phyloP scores from a whole-genome alignment of 2,888 invertebrate species.

The Luffia ferchaultella region DNA sequence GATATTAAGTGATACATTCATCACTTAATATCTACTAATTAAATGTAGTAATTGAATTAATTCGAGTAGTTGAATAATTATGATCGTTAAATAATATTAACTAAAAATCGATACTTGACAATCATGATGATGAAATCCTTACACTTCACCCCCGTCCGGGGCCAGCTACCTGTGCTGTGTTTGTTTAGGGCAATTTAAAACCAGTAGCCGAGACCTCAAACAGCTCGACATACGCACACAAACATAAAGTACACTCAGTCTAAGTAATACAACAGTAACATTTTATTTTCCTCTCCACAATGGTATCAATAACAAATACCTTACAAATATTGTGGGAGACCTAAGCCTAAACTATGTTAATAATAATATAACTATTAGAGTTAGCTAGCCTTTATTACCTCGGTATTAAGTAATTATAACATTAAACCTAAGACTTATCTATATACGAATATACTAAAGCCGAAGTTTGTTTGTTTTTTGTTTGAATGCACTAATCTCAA shows the following conservation, averaged over 20 bases:
- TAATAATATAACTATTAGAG: too few relatives aligned
- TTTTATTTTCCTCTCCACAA: background rate
- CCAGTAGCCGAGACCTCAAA: constrained; percentile 55
- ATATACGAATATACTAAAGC: too few relatives aligned
- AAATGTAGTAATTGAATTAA: background rate
- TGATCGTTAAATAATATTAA: background rate
- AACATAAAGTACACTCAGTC: constrained; percentile 29
- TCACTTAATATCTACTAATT: background rate
- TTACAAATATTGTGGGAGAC: background rate
- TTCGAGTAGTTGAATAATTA: background rate
- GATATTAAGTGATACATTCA: background rate
- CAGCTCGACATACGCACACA: constrained; percentile 16
- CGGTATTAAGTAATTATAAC: too few relatives aligned
- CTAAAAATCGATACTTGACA: background rate
- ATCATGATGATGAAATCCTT: too few relatives aligned
- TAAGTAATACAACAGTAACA: constrained; percentile 19
- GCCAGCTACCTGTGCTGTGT: constrained; percentile 43
- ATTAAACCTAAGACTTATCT: too few relatives aligned
- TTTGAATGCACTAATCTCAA: too few relatives aligned
- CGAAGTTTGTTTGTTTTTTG: too few relatives aligned
- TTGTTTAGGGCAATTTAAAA: constrained; percentile 62
- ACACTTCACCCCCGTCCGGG: background rate
- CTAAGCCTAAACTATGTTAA: too few relatives aligned
- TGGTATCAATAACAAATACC: background rate
- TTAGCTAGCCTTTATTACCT: too few relatives aligned